Base-by-base conservation (phyloP, 1,140 invertebrate genomes). In the Apis florea region DNA sequence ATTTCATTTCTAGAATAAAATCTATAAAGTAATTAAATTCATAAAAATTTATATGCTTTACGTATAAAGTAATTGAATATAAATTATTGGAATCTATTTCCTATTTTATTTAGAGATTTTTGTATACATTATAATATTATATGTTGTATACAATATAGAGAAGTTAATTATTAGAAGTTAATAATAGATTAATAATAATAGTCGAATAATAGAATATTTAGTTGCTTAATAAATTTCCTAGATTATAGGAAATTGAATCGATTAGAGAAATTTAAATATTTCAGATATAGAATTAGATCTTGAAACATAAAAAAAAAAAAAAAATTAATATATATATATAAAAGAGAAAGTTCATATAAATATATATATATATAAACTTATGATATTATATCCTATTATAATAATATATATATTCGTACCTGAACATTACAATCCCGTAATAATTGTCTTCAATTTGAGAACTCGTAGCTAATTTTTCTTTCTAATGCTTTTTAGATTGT, bases 341-440 rank as follows among this genome's bases (percentile, higher is more conserved):
- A 40, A 4, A 15, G 40, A 4, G 8, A 24, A 51, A 1, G 0
- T 51, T 24, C 13, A 49, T 68, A 68, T 24, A n/a, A 40, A 40
- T 67, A 8, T 67, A 47, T 67, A 13, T 13, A 67, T 67, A 21
- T 67, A n/a, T 15, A 68, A 40, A 68, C 40, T 40, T 68, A 21
- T 47, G 15, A 24, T n/a, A 49, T 40, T 19, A 54, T n/a, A 19
- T 40, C 8, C 24, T 11, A n/a, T 56, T 56, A 56, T n/a, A n/a
- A 56, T 40, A 19, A 31, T 51, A 56, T n/a, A 56, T 40, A 56
- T 71, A 71, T 71, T 40, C 53, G 69, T 56, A 71, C 53, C 53
- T 71, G 51, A 71, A 40, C 24, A 13, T 56, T n/a, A 56, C 0
- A 51, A 70, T 70, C 6, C 9, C 8, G 19, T 26, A 69, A 26